These are phyloP conservation scores for Larimichthys crocea DNA, from an alignment of 2,113 vertebrate genomes.

Conservation along the genomic window DNA sequence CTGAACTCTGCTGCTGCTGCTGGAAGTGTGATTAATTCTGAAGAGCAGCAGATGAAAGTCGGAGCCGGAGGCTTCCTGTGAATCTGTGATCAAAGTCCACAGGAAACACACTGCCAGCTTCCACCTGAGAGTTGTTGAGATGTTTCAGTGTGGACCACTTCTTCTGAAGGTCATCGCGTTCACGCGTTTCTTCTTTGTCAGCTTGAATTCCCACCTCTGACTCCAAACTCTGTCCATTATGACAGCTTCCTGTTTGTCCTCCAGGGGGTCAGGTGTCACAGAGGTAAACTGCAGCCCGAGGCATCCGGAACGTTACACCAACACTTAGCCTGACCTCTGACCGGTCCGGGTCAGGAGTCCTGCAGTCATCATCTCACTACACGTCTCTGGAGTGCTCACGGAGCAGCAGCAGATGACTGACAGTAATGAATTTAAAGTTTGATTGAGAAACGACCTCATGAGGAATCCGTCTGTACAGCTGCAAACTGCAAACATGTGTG, in stretches of 20 bases:
- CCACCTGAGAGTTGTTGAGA: no score
- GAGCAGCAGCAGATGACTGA: background rate
- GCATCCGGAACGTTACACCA: slow-evolving; percentile 22
- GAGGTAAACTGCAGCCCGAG: background rate
- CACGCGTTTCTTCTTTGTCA: no score
- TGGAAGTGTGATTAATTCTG: slow-evolving; percentile 49
- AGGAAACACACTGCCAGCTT: background rate
- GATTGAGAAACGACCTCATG: no score
- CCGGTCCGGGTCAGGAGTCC: slow-evolving; percentile 8
- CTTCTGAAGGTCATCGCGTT: no score
- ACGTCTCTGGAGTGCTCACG: background rate
- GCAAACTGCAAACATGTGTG: slow-evolving; percentile 3
- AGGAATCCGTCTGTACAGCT: background rate
- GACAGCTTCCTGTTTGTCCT: background rate
- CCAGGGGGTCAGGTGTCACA: background rate
- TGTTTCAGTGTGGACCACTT: no score
- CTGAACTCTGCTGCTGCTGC: slow-evolving; percentile 45
- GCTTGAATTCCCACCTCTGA: no score
- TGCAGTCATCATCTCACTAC: background rate
- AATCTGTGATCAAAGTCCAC: slow-evolving; percentile 14
- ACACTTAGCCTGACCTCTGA: slow-evolving; percentile 39
- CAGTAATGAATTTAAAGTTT: background rate
- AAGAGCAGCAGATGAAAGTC: slow-evolving; percentile 48
- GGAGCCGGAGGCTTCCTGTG: slow-evolving; percentile 13
- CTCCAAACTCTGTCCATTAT: no score